Conservation (phyloP, 2,888 invertebrate species). For the Dexiosoma caninum region DNA sequence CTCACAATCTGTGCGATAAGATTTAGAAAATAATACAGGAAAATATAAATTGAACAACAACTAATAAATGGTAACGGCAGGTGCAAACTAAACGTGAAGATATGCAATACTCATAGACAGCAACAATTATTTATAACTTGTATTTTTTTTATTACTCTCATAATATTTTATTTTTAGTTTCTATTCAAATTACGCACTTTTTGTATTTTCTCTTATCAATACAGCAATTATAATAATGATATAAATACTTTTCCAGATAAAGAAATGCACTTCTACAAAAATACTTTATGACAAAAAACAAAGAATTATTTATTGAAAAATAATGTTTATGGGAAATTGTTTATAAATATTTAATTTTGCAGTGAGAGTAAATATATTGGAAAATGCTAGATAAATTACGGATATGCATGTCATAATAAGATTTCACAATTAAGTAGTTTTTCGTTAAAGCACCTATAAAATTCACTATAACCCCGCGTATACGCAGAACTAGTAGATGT, state of each 20-base stretch:
- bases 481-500: too few species aligned
- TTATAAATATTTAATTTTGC: neutral
- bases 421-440: too few species aligned
- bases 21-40: conserved; percentile 63
- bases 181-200: conserved; percentile 22
- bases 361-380: neutral
- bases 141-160: conserved; percentile 3
- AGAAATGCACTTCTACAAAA: neutral
- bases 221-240: neutral
- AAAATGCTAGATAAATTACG: too few species aligned
- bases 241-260: neutral
- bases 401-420: too few species aligned
- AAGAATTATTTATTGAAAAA: too few species aligned
- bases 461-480: too few species aligned
- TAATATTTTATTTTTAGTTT: neutral
- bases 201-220: neutral
- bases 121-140: neutral
- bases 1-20: conserved; percentile 71
- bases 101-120: conserved; percentile 25
- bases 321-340: conserved; percentile 7
- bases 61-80: conserved; percentile 15
- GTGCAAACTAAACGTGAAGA: conserved; percentile 36
- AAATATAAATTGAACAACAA: neutral
- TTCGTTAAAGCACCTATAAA: too few species aligned
- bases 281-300: too few species aligned